phyloP scores from a whole-genome alignment of 2,797 vertebrate species.

The Microctenopoma lineatum region DNA sequence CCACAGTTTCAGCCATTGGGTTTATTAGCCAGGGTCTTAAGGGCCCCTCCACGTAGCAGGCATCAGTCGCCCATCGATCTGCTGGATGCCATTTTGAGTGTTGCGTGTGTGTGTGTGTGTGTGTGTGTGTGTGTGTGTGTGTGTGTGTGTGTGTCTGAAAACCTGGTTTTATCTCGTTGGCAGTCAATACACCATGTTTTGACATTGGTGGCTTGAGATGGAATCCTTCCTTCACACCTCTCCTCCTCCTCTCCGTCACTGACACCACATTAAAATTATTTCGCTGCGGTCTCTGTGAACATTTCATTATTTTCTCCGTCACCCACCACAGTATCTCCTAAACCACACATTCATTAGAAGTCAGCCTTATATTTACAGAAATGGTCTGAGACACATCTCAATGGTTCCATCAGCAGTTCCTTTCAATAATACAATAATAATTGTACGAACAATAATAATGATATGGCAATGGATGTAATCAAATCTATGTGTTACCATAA shows the following conservation, averaged over 20 bases:
- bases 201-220: slow-evolving; percentile 91
- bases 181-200: slow-evolving; percentile 97
- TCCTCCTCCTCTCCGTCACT: slow-evolving; percentile 80
- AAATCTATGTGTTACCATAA: background rate
- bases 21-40: slow-evolving; percentile 84
- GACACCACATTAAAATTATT: slow-evolving; percentile 76
- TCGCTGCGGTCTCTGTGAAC: slow-evolving; percentile 45
- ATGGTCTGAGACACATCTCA: background rate
- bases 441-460: too few species aligned
- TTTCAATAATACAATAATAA: too few species aligned
- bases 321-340: slow-evolving; percentile 21
- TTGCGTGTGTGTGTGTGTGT: slow-evolving; percentile 34
- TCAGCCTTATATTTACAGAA: background rate
- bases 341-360: too few species aligned
- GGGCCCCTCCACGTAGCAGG: slow-evolving; percentile 93
- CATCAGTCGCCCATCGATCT: slow-evolving; percentile 95
- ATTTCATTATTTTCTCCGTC: slow-evolving; percentile 1
- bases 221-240: slow-evolving; percentile 86
- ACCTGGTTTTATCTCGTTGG: slow-evolving; percentile 88
- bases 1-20: slow-evolving; percentile 58
- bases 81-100: slow-evolving; percentile 75
- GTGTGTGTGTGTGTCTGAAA: slow-evolving; percentile 3
- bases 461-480: background rate
- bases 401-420: background rate
- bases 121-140: slow-evolving; percentile 13